phyloP scores from a whole-genome alignment of 2,113 vertebrate species.

The Odobenus rosmarus region DNA sequence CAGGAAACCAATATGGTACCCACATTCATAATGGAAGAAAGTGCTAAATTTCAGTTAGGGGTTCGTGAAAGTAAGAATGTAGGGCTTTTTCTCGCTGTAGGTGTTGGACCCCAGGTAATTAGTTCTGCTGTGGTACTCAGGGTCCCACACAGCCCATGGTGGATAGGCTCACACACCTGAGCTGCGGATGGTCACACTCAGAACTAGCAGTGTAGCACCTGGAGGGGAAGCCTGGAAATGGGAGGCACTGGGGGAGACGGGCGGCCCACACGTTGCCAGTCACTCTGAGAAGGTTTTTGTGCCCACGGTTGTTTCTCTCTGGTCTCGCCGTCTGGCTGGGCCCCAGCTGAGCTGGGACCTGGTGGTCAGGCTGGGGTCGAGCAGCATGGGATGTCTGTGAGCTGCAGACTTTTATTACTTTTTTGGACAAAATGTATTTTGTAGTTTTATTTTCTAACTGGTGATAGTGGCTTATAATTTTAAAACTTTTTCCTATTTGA shows the following conservation, averaged over 20 bases:
- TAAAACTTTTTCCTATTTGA: neutral
- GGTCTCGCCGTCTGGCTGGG: neutral
- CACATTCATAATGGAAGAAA: neutral
- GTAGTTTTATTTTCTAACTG: neutral
- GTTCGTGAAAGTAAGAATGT: neutral
- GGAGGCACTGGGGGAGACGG: neutral
- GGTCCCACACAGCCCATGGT: fast-evolving
- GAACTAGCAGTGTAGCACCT: fast-evolving
- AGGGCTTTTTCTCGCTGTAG: no score
- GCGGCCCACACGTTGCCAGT: neutral
- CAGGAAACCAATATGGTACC: fast-evolving
- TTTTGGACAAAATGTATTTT: neutral
- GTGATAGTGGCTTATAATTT: neutral
- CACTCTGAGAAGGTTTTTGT: neutral
- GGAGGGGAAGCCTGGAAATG: fast-evolving
- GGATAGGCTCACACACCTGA: no score
- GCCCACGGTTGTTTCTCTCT: neutral
- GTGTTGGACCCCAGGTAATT: no score
- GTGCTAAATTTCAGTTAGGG: neutral
- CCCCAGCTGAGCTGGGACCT: neutral
- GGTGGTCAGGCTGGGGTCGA: fast-evolving
- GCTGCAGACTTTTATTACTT: neutral
- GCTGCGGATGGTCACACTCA: neutral
- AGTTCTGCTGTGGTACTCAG: neutral
- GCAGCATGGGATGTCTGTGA: neutral